Evolutionary conservation across 2,113 vertebrate species (phyloP), one percentile per base, ranked within the genome.

Genomic region (Eolophus roseicapilla): DNA sequence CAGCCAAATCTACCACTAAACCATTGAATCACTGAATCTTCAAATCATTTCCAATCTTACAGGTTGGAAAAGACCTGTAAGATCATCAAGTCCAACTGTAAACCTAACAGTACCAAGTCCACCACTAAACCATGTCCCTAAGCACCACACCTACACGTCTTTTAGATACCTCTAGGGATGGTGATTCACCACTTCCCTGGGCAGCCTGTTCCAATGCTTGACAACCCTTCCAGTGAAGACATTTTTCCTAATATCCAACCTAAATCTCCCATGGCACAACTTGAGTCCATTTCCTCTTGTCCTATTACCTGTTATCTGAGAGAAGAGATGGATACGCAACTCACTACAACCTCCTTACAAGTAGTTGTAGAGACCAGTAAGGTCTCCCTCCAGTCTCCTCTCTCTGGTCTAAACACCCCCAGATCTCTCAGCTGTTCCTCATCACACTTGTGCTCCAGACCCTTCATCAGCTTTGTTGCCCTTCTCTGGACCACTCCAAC

Each of bases 271-370:
- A 17, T 75, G 25, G 4, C 31, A 9, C 8, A 81, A 33, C 21
- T 24, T 69, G n/a, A 47, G 46, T 12, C 16, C 14, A 24, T 55
- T 81, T 68, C 6, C 13, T 69, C 35, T 69, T 76, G 21, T n/a
- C 7, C 27, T 76, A 10, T 44, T 57, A 16, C 31, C 63, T 63
- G 17, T 24, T 49, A 24, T 12, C 3, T 63, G 35, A 15, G 41
- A 55, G 25, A 68, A 17, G 41, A 75, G 25, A 28, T 10, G 0
- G 0, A 55, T 3, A 3, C 3, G 13, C 25, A 43, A 3, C 8
- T 43, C 12, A 4, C 29, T 55, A 13, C 25, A 47, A 0, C 18
- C 31, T 75, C 27, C 6, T 69, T 43, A 25, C 41, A 37, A 31
- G 21, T 21, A 75, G 21, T 5, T 17, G 3, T 16, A 53, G 8